A percentile compares a stretch with the other conserved stretches of the same genome.
phyloP scores from a whole-genome alignment of 2,797 vertebrate species.

The Zenarchopterus dispar region DNA sequence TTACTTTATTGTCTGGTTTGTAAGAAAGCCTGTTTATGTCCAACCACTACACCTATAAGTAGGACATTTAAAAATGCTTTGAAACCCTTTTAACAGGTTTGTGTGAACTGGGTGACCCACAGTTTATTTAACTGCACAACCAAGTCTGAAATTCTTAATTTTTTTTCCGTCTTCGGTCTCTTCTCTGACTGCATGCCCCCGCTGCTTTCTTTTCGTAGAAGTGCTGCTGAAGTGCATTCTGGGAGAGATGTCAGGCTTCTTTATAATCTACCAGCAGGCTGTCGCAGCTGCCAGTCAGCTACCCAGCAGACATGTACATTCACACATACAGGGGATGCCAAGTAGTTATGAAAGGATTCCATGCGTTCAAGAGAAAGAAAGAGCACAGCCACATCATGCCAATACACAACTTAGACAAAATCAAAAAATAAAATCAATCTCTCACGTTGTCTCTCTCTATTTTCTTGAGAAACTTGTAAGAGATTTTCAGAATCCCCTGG shows the following conservation, averaged over 20 bases:
- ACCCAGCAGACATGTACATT: slow-evolving; percentile 44
- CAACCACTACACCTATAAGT: too few species aligned
- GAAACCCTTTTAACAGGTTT: too few species aligned
- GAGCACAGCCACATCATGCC: slow-evolving; percentile 19
- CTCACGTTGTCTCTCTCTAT: neutral
- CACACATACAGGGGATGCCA: slow-evolving; percentile 47
- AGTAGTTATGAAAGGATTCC: slow-evolving; percentile 34
- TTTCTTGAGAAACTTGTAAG: slow-evolving; percentile 28
- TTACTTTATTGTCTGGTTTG: too few species aligned
- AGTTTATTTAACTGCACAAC: neutral
- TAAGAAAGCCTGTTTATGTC: too few species aligned
- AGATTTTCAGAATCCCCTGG: slow-evolving; percentile 33
- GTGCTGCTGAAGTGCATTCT: slow-evolving; percentile 92
- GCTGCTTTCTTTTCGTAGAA: slow-evolving; percentile 20
- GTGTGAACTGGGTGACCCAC: slow-evolving; percentile 1
- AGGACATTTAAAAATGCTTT: too few species aligned
- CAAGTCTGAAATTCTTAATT: slow-evolving; percentile 6
- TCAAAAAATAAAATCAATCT: slow-evolving; percentile 12
- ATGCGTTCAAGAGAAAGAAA: slow-evolving; percentile 26
- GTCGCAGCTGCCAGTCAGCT: slow-evolving; percentile 88
- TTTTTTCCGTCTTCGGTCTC: neutral
- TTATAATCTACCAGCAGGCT: slow-evolving; percentile 95
- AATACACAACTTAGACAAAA: slow-evolving; percentile 10
- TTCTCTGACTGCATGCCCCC: slow-evolving; percentile 6
- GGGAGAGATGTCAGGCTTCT: slow-evolving; percentile 92